Evolutionary conservation across 2,888 invertebrate species (phyloP), one percentile per base, ranked within the genome.

Genomic region (Protula sp.): DNA sequence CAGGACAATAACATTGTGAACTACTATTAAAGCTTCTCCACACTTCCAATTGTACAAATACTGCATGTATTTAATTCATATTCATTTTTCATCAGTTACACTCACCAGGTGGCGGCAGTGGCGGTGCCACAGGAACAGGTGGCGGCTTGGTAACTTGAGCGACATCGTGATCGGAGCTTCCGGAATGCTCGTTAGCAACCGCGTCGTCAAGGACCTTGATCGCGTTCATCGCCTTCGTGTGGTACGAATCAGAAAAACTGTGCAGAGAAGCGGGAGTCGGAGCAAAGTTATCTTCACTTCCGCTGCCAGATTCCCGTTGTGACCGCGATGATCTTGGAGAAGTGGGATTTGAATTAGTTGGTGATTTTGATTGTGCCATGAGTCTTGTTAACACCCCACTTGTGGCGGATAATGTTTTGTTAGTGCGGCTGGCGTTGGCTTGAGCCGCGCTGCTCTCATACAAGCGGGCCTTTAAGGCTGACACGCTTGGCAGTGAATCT

Each of bases 191-290:
- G n/a, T n/a, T n/a, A n/a, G n/a, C n/a, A n/a, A n/a, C n/a, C n/a
- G n/a, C n/a, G 55, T 74, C 78, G 62, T 79, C 78, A 28, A 78
- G 68, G 55, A 76, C 75, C 61, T 74, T 70, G n/a, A 78, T 57
- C 2, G 75, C 76, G 51, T 70, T 69, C 66, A 74, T 60, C 2
- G 74, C 76, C 50, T 70, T 70, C 28, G 65, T 60, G 59, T 76
- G 74, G 58, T 72, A 72, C 5, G 75, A 73, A 54, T 69, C 71
- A 9, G 68, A 68, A 54, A 45, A 38, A 19, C 9, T 14, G 19
- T 38, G 38, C 9, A 9, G 9, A 19, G 38, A 38, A 14, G 9
- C 19, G 9, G 38, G 19, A 38, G 38, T 14, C 19, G 38, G 9
- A n/a, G n/a, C n/a, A n/a, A n/a, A n/a, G 19, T 38, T 38, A 38